Base-by-base conservation (phyloP, 2,888 invertebrate genomes). In the Watsonalla cultraria region DNA sequence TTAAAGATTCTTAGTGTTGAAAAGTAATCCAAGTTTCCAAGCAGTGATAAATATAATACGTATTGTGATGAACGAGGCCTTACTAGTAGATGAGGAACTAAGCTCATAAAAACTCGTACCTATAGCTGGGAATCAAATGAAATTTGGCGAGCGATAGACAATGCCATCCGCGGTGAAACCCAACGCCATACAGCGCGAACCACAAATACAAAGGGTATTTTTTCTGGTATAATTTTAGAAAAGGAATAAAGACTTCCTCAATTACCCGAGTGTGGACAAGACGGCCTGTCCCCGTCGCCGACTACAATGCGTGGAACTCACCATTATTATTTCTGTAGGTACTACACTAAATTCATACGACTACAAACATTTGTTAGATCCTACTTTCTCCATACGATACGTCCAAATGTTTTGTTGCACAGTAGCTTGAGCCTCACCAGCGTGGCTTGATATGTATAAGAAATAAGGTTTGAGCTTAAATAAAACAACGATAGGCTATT, bases 161-260 rank as follows among this genome's bases (percentile, higher is more conserved):
- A 77, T 65, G 62, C 54, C 51, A 70, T 65, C 52, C 61, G 58
- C 61, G 34, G 45, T 52, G 70, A 61, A 69, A 67, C 68, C 61
- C 62, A 68, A 68, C 59, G 62, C 61, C 58, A 68, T 70, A 37
- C 37, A 68, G 50, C 54, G 55, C 57, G 56, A 56, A 56, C n/a
- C 5, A 37, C 9, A 13, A 11, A 37, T 46, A 57, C 53, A 56
- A 54, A 55, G 55, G 54, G 54, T 52, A 47, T 55, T 58, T 59
- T 53, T 53, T 59, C 57, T 61, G 66, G 68, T 69, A 62, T 65
- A 72, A 76, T 68, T 75, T 69, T 68, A 70, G 74, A 70, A 68
- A 66, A 62, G 58, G 56, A 66, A 78, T 80, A 82, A 85, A 83
- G 73, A 80, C 83, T 86, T 88, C 87, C 86, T 84, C 86, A 86